Evolutionary conservation across 2,797 vertebrate genomes (phyloP), one percentile per base, ranked within the genome.

Genomic region (Sphenodon punctatus): DNA sequence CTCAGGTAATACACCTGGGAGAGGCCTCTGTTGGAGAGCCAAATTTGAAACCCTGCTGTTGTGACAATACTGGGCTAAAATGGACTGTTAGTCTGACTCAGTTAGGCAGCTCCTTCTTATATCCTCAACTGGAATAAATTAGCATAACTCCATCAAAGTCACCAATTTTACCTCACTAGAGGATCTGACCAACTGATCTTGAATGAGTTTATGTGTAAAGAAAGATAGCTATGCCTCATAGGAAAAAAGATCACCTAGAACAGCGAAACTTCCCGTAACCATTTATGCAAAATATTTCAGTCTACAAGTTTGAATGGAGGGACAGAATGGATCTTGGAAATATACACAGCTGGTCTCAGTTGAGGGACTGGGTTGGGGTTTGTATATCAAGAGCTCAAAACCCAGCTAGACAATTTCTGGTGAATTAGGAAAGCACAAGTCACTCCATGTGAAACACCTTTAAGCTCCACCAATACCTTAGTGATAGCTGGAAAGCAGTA

Each of bases 371-470:
- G 72, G 71, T 66, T 83, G 73, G 82, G 55, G 77, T 42, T 49
- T 81, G 82, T 8, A 67, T 63, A 43, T 84, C 76, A 73, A 43
- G 70, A 82, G 60, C 39, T 76, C 56, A 48, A 41, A 36, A 51
- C 83, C 82, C 4, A 55, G 16, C 51, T 30, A 30, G 87, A 68
- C 34, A 48, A 27, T 79, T 0, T 7, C 75, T 58, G 55, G 59
- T 75, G 70, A 68, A 80, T 65, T 48, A 82, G 42, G 34, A 88
- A 91, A 75, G 72, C 70, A 30, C 73, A 83, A 68, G 78, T 41
- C 87, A 88, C 46, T 75, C 67, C 82, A 84, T 82, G n/a, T n/a
- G 23, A 46, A 49, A 73, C 87, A 85, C 66, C 46, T 90, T 89
- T 78, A 83, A 73, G 74, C 63, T 73, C 88, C 74, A 72, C 74